These are phyloP conservation scores for Phyto melanocephala DNA, from an alignment of 2,888 invertebrate genomes.

Conservation along the genomic window DNA sequence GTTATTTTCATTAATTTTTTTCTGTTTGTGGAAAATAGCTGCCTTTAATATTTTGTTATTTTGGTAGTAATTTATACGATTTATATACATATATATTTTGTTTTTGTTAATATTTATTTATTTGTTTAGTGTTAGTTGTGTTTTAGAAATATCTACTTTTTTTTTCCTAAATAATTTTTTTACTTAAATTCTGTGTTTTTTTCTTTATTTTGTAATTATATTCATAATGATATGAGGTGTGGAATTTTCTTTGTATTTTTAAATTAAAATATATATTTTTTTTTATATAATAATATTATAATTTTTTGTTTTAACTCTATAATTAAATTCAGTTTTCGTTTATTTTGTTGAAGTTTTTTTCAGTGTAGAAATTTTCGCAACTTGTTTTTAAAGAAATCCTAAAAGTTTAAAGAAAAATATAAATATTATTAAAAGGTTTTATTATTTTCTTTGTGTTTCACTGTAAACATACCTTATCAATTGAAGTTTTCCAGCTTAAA, in stretches of 20 bases:
- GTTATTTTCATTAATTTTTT: not conserved
- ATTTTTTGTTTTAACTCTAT: conserved; percentile 14
- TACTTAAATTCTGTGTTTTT: not conserved
- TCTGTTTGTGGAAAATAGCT: conserved; percentile 54
- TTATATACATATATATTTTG: conserved; percentile 10
- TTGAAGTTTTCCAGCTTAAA: not conserved
- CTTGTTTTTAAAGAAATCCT: not conserved
- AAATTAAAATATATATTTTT: not conserved
- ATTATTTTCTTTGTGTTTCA: not conserved
- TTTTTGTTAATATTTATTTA: not conserved
- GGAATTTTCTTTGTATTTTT: not conserved
- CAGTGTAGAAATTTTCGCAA: conserved; percentile 5
- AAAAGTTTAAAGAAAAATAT: not conserved
- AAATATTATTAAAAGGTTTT: not conserved
- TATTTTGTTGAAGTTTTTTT: conserved; percentile 34
- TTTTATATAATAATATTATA: conserved; percentile 8
- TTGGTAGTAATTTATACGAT: conserved; percentile 20
- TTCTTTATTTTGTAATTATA: conserved; percentile 40
- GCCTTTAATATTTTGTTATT: conserved; percentile 61
- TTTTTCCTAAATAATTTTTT: conserved; percentile 40
- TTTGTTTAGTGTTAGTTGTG: conserved; percentile 10
- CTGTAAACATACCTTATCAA: conserved; percentile 16
- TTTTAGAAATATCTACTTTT: conserved; percentile 58
- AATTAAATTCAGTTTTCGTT: conserved; percentile 56
- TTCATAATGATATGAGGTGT: conserved; percentile 54